phyloP scores from a whole-genome alignment of 2,797 vertebrate genomes.

The Dicrostonyx torquatus region DNA sequence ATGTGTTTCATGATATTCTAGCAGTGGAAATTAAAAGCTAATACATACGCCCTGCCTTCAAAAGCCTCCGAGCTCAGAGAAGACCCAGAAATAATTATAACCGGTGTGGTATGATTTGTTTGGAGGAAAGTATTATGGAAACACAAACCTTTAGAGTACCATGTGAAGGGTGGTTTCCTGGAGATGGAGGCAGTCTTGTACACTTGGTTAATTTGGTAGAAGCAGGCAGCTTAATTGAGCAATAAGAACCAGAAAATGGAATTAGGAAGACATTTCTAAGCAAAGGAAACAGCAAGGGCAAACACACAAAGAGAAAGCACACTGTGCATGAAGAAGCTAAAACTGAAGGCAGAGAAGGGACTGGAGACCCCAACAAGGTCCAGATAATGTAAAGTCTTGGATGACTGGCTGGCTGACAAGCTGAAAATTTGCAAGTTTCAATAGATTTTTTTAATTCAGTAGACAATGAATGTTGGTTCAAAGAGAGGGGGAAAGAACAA shows the following conservation, averaged over 20 bases:
- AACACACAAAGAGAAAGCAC: not conserved
- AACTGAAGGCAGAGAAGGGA: no score
- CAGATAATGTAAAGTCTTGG: not conserved
- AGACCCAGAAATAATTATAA: not conserved
- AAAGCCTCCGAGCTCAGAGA: not conserved
- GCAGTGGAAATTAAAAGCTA: not conserved
- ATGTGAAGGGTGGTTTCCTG: not conserved
- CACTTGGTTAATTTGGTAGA: constrained; percentile 40
- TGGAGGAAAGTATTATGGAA: not conserved
- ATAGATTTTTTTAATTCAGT: not conserved
- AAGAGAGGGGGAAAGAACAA: not conserved
- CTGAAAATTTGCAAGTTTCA: not conserved
- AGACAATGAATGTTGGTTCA: not conserved
- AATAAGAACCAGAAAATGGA: not conserved
- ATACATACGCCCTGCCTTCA: not conserved
- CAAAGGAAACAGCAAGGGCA: not conserved
- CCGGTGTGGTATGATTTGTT: not conserved
- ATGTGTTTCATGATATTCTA: not conserved
- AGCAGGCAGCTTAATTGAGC: not conserved
- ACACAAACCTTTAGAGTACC: constrained; percentile 9
- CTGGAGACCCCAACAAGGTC: not conserved
- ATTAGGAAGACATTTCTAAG: not conserved
- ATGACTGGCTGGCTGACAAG: not conserved
- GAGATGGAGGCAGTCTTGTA: constrained; percentile 15
- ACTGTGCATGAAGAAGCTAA: not conserved